phyloP scores from a whole-genome alignment of 2,797 vertebrate genomes.

The Thalassophryne amazonica region DNA sequence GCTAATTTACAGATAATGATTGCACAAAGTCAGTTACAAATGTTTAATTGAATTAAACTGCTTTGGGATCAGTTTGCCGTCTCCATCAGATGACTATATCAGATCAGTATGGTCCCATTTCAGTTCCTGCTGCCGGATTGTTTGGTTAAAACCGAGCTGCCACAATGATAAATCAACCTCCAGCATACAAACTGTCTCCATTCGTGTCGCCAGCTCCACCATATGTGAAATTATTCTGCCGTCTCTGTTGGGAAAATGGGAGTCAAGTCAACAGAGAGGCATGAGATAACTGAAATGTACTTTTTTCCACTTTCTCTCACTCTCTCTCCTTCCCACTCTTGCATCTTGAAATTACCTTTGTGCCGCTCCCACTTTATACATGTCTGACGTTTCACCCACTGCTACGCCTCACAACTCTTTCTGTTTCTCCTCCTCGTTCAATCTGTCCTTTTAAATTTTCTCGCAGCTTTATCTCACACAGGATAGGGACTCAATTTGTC shows the following conservation, averaged over 20 bases:
- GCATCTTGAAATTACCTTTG: conserved; percentile 45
- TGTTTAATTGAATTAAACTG: too few relatives aligned
- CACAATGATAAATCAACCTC: conserved; percentile 51
- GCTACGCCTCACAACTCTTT: conserved; percentile 1
- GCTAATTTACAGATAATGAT: too few relatives aligned
- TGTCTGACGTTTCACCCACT: conserved; percentile 23
- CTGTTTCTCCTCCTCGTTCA: conserved; percentile 6
- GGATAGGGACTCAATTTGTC: conserved; percentile 63
- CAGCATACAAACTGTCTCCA: conserved; percentile 27
- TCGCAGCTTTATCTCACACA: conserved; percentile 59
- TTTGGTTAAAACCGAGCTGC: conserved; percentile 39
- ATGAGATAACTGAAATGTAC: conserved; percentile 34
- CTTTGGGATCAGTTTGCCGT: too few relatives aligned
- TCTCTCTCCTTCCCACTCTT: not conserved
- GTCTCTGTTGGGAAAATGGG: conserved; percentile 28
- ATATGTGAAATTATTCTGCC: conserved; percentile 46
- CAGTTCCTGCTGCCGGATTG: conserved; percentile 20
- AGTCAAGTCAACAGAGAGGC: conserved; percentile 41
- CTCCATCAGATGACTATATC: too few relatives aligned
- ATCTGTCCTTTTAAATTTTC: conserved; percentile 52
- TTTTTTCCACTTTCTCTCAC: not conserved
- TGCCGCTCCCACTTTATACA: conserved; percentile 19
- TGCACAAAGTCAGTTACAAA: too few relatives aligned
- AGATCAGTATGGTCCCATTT: too few relatives aligned
- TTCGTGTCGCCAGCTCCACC: conserved; percentile 35